These are phyloP conservation scores for Loripinus fragilis DNA, from an alignment of 2,888 invertebrate genomes.

Conservation along the genomic window DNA sequence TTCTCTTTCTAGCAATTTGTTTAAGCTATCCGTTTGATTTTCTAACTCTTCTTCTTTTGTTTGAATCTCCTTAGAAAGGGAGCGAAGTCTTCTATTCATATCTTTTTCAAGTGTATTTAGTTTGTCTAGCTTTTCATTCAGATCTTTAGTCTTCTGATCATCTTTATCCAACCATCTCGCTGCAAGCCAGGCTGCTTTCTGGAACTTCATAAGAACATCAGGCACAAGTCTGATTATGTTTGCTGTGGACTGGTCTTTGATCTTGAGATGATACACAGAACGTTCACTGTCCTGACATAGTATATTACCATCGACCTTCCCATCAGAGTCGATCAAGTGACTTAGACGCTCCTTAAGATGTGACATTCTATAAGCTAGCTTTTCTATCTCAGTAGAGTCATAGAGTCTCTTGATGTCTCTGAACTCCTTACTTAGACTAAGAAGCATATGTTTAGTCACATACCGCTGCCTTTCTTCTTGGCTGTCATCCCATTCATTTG, in stretches of 20 bases:
- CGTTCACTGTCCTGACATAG: constrained; percentile 73
- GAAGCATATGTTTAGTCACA: constrained; percentile 71
- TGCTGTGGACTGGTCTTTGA: constrained; percentile 63
- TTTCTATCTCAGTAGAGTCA: constrained; percentile 73
- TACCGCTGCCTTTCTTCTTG: constrained; percentile 58
- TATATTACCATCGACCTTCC: constrained; percentile 64
- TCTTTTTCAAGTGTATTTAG: constrained; percentile 65
- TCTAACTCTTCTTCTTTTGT: constrained; percentile 69
- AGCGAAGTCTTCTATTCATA: constrained; percentile 63
- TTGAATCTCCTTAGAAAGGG: constrained; percentile 66
- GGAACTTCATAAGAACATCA: constrained; percentile 75
- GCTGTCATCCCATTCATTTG: constrained; percentile 56
- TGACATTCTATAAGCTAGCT: constrained; percentile 68
- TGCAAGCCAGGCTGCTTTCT: constrained; percentile 73
- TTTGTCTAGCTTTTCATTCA: constrained; percentile 69
- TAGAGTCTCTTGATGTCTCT: constrained; percentile 73
- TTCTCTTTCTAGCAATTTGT: constrained; percentile 70
- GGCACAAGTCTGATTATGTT: constrained; percentile 70
- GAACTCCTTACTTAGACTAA: constrained; percentile 70
- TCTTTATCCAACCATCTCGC: constrained; percentile 73
- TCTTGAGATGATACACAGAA: constrained; percentile 65
- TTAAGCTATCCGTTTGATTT: constrained; percentile 65
- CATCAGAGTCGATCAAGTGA: constrained; percentile 71
- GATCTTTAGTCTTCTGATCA: constrained; percentile 72
- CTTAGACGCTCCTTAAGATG: constrained; percentile 72